Base-by-base conservation (phyloP, 2,888 invertebrate species). In the Nebria salina region DNA sequence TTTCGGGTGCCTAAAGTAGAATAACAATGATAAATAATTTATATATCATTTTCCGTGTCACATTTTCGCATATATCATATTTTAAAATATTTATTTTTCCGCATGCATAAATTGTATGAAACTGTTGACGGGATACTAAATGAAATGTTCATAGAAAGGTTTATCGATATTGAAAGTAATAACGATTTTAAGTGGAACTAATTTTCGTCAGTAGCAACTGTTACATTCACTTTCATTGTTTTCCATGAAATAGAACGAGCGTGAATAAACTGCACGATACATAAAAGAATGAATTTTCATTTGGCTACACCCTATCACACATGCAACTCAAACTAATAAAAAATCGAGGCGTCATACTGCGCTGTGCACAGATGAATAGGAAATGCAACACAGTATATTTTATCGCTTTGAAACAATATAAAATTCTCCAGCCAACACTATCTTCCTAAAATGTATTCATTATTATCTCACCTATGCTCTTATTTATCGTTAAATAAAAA, bases 131-230 rank as follows among this genome's bases (percentile, higher is more conserved):
- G 34, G 34, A 34, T 34, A 34, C 34, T 34, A 34, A 34, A 34
- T 34, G 34, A 34, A 34, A 68, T 75, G 75, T 79, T 74, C 43
- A 79, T 9, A 75, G 26, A 42, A 66, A 65, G 65, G 43, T 72
- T 65, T 73, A 73, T 74, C 64, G 73, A 78, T 70, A 54, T 68
- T 15, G 72, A 72, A 77, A 43, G 72, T 72, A 77, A 77, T 77
- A 72, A 68, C n/a, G 75, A 68, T 66, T 68, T 74, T 75, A 79
- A 75, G 75, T 75, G 66, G 66, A 68, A 75, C 74, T 75, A 70
- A 75, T 75, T 79, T 73, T 75, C 79, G 9, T 4, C 34, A 34
- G 26, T 41, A 34, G 66, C 34, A 66, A 79, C 74, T 34, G 34
- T 34, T 34, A 34, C 34, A 34, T 66, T 66, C 66, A 66, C 66